Evolutionary conservation across 2,113 vertebrate genomes (phyloP).

Genomic region (Archilochus colubris): DNA sequence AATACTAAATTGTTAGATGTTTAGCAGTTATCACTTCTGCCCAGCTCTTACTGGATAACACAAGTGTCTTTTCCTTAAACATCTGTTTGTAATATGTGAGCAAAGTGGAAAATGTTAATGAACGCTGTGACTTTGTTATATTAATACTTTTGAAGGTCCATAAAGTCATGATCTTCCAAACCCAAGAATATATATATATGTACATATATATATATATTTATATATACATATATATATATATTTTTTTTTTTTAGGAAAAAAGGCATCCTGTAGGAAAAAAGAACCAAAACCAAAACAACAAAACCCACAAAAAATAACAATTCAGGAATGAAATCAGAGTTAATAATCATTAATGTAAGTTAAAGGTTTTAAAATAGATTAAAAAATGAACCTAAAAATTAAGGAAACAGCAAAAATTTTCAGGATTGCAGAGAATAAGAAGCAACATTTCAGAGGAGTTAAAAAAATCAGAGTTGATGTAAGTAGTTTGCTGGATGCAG

Average conservation of each 20-base stretch:
- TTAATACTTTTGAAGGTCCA: background rate
- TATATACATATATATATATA: background rate
- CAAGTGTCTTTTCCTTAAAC: background rate
- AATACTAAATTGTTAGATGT: background rate
- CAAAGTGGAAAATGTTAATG: background rate
- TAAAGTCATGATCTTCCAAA: background rate
- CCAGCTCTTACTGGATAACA: background rate
- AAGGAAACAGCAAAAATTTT: background rate
- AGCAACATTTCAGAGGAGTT: background rate
- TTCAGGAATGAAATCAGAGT: background rate
- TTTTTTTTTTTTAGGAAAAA: fast-evolving
- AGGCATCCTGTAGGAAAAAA: background rate
- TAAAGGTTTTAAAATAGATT: background rate
- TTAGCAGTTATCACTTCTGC: background rate
- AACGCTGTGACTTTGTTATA: background rate
- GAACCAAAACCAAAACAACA: background rate
- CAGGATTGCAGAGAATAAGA: background rate
- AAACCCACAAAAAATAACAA: no score
- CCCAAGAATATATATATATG: background rate
- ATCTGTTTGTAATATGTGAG: background rate
- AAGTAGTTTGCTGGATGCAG: background rate
- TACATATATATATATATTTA: background rate
- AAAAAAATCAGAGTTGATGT: background rate
- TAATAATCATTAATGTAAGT: background rate
- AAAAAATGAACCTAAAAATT: background rate